Conservation (phyloP, 2,888 invertebrate genomes). For the Acanthacorydalis orientalis region DNA sequence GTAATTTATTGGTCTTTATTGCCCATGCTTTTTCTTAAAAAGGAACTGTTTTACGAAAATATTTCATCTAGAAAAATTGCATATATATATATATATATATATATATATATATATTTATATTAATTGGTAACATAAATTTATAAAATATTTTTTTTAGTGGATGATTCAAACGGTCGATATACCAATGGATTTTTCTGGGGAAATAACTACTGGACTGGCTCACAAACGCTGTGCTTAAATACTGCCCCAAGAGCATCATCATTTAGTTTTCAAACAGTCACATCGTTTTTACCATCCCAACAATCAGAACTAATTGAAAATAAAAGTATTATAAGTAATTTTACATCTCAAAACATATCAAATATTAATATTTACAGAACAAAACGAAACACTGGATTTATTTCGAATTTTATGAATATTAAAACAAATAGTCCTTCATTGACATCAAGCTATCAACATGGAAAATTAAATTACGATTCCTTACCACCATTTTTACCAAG, state of each 20-base stretch:
- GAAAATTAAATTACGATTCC: constrained; percentile 16
- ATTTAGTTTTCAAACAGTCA: no score
- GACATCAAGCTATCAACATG: constrained; percentile 17
- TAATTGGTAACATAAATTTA: not conserved
- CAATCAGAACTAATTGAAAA: no score
- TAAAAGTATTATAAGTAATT: no score
- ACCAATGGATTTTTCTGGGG: constrained; percentile 68
- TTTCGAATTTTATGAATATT: not conserved
- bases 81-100: not conserved
- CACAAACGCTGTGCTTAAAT: constrained; percentile 50
- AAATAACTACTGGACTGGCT: constrained; percentile 68
- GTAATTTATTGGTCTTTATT: no score
- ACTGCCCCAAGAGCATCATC: constrained; percentile 30
- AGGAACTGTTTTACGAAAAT: not conserved
- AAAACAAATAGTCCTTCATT: constrained; percentile 16
- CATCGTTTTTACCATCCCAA: no score
- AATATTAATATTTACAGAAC: no score
- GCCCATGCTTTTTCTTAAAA: no score
- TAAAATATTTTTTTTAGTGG: constrained; percentile 31
- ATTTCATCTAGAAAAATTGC: not conserved
- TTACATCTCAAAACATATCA: no score
- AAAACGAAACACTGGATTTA: no score
- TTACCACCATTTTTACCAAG: constrained; percentile 47
- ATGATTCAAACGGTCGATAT: constrained; percentile 59
- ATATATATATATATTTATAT: not conserved